These are phyloP conservation scores for Microchrysa polita DNA, from an alignment of 2,888 invertebrate genomes.

Conservation along the genomic window DNA sequence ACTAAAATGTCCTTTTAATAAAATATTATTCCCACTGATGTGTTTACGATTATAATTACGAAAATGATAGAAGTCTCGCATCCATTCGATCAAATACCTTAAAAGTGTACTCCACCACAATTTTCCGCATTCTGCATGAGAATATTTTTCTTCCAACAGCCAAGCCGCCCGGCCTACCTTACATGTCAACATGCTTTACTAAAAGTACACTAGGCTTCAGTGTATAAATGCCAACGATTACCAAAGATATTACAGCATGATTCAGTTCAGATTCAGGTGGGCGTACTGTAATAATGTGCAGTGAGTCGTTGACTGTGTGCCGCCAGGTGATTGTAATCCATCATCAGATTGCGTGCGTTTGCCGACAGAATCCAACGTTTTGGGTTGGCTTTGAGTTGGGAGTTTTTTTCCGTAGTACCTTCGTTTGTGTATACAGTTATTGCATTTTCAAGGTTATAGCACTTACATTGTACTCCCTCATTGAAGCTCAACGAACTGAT, in stretches of 20 bases:
- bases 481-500: constrained; percentile 3
- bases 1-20: too few species aligned
- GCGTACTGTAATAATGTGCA: constrained; percentile 20
- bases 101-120: too few species aligned
- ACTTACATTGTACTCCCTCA: background rate
- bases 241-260: background rate
- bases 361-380: background rate
- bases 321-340: constrained; percentile 36
- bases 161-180: too few species aligned
- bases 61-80: too few species aligned
- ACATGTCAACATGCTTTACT: too few species aligned
- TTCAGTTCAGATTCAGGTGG: constrained; percentile 35
- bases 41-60: too few species aligned
- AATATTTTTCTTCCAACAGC: too few species aligned
- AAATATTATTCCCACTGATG: too few species aligned
- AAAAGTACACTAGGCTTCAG: too few species aligned
- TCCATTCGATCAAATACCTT: too few species aligned
- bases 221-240: too few species aligned
- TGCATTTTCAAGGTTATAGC: constrained; percentile 20
- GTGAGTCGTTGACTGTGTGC: constrained; percentile 9
- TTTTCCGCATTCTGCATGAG: too few species aligned
- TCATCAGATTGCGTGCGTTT: constrained; percentile 28
- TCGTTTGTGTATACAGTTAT: constrained; percentile 20
- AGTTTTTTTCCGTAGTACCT: background rate
- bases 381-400: background rate